These are phyloP conservation scores for Schizothorax lantsangensis DNA, from an alignment of 2,797 vertebrate species.

Conservation along the genomic window DNA sequence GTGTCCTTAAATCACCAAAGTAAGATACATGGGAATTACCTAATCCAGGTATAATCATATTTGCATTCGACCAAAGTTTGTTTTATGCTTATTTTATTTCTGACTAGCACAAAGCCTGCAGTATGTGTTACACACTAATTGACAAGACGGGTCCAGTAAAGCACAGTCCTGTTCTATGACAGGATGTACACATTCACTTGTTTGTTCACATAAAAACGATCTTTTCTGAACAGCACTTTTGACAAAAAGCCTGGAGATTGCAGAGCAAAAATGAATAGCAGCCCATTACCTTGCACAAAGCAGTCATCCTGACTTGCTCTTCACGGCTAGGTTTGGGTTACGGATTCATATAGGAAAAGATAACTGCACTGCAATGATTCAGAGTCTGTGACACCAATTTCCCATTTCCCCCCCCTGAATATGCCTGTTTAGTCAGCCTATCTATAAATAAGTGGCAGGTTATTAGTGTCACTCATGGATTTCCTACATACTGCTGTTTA, in stretches of 20 bases:
- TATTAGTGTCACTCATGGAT: conserved; percentile 35
- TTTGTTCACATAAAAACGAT: neutral
- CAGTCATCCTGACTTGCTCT: conserved; percentile 2
- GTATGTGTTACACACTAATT: neutral
- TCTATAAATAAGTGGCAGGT: conserved; percentile 22
- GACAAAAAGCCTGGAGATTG: neutral
- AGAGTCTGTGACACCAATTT: conserved; percentile 16
- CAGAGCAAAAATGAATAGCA: neutral
- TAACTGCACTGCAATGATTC: neutral
- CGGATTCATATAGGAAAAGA: conserved; percentile 10
- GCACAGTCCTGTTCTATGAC: neutral
- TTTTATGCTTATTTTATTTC: neutral
- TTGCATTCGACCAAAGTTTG: neutral
- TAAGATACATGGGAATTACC: neutral
- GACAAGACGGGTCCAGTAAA: neutral
- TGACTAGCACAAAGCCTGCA: neutral
- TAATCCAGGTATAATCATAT: neutral
- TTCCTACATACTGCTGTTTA: neutral
- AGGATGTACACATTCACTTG: neutral
- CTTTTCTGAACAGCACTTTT: neutral
- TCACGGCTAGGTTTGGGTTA: neutral
- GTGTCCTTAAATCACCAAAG: neutral
- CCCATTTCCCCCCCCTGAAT: neutral
- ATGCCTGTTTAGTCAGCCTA: conserved; percentile 2
- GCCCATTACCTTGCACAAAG: conserved; percentile 7